Conservation (phyloP, 2,888 invertebrate species). For the Synergus japonicus region DNA sequence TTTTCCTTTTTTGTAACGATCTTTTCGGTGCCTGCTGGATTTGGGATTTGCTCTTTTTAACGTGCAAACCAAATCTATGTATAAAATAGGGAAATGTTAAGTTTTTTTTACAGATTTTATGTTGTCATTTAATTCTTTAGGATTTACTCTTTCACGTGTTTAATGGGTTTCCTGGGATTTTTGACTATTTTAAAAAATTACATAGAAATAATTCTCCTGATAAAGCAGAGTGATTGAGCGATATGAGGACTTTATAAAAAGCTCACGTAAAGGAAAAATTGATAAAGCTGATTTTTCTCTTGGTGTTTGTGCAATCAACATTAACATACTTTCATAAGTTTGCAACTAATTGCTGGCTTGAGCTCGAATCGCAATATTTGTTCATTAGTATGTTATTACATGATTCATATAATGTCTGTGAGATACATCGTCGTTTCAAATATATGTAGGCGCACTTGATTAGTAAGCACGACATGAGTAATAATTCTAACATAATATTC, state of each 20-base stretch:
- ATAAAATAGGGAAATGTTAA: neutral
- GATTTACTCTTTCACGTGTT: neutral
- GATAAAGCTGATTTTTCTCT: constrained; percentile 23
- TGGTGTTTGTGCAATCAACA: neutral
- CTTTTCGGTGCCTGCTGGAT: neutral
- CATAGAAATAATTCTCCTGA: neutral
- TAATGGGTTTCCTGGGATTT: neutral
- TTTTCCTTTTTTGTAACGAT: neutral
- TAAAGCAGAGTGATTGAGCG: neutral
- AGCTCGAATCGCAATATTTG: neutral
- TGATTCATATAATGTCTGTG: neutral
- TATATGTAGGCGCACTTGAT: neutral
- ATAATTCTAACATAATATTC: neutral
- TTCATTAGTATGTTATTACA: constrained; percentile 22
- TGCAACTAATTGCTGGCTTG: constrained; percentile 12
- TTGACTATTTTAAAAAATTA: neutral
- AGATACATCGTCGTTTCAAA: neutral
- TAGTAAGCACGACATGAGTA: neutral
- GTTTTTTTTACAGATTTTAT: neutral
- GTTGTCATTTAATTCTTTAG: neutral
- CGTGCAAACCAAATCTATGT: neutral
- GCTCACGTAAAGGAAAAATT: neutral
- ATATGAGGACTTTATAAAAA: neutral
- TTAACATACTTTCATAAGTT: neutral
- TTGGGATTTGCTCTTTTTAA: neutral